Base-by-base conservation (phyloP, 2,888 invertebrate genomes). In the Cheilosia soror region DNA sequence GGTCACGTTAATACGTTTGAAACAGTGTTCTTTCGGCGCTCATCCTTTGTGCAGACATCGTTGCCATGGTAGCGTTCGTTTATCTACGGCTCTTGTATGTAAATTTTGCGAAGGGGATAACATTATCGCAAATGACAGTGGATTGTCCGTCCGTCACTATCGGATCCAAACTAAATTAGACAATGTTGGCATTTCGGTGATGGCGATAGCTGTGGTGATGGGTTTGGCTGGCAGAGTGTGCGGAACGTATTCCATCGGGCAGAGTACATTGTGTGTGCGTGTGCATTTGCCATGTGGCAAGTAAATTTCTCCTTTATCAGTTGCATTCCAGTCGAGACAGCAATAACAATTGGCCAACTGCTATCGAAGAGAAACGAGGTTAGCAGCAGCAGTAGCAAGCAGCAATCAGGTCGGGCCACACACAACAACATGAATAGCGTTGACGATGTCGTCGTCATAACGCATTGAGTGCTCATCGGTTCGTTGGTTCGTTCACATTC, bases 151-250 rank as follows among this genome's bases (percentile, higher is more conserved):
- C 69, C 80, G 75, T 84, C 84, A 84, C 75, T 84, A 84, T 84
- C 80, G 84, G 80, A 80, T 80, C 69, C 69, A 80, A 84, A 84
- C 80, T 84, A 84, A 84, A 84, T 84, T 80, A 84, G 75, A 84
- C 80, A 80, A 80, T 80, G 69, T 75, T 84, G 84, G 58, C 66
- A 66, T 75, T 80, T 76, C 44, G 80, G 63, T 53, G 51, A 78
- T 42, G 58, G 58, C 15, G 9, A 42, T 79, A 60, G 57, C 33
- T 15, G 37, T 11, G 15, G 68, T 55, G 69, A 44, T 31, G 29
- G 57, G 31, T 42, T 40, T 15, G 25, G 27, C 9, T 11, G 37
- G 4, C 37, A 2, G 4, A 11, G 11, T 37, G 37, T 37, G 37
- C 11, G 37, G 37, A 37, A 37, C 11, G 37, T 37, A 37, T 11